A percentile compares a stretch with the other conserved stretches of the same genome.
phyloP scores from a whole-genome alignment of 2,888 invertebrate species.

The Tetragnatha montana region DNA sequence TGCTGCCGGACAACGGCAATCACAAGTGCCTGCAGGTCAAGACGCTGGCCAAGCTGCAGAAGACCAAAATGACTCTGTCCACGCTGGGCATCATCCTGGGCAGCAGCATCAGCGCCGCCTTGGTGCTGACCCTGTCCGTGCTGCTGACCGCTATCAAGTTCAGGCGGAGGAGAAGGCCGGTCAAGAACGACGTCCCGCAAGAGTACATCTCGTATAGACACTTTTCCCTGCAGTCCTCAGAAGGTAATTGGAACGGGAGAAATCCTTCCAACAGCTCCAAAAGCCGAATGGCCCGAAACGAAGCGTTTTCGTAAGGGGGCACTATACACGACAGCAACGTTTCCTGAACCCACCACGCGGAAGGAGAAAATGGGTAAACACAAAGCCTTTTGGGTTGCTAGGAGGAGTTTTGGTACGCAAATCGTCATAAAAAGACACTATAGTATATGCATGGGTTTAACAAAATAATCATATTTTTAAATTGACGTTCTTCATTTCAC shows the following conservation, averaged over 20 bases:
- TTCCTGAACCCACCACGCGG: too few species aligned
- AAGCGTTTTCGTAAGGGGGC: conserved; percentile 51
- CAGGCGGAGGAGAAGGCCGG: conserved; percentile 68
- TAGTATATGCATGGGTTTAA: too few species aligned
- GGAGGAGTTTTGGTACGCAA: too few species aligned
- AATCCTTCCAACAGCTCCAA: conserved; percentile 53
- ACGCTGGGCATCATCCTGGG: conserved; percentile 90
- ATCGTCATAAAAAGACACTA: too few species aligned
- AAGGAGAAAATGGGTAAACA: too few species aligned
- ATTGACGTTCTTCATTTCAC: too few species aligned
- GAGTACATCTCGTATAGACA: conserved; percentile 74
- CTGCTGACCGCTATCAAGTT: conserved; percentile 72
- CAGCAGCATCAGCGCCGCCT: conserved; percentile 89
- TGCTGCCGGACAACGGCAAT: conserved; percentile 70
- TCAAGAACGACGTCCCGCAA: conserved; percentile 72
- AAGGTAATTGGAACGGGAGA: conserved; percentile 70
- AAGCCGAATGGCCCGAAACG: conserved; percentile 59
- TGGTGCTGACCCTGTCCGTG: conserved; percentile 88
- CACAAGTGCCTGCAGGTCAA: conserved; percentile 73
- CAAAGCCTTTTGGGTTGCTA: too few species aligned
- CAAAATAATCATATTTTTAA: too few species aligned
- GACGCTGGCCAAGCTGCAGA: conserved; percentile 71
- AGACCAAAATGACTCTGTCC: conserved; percentile 76
- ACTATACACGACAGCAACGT: too few species aligned
- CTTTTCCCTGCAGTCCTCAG: conserved; percentile 73